Evolutionary conservation across 2,113 vertebrate genomes (phyloP), one percentile per base, ranked within the genome.

Genomic region (Trachemys scripta): DNA sequence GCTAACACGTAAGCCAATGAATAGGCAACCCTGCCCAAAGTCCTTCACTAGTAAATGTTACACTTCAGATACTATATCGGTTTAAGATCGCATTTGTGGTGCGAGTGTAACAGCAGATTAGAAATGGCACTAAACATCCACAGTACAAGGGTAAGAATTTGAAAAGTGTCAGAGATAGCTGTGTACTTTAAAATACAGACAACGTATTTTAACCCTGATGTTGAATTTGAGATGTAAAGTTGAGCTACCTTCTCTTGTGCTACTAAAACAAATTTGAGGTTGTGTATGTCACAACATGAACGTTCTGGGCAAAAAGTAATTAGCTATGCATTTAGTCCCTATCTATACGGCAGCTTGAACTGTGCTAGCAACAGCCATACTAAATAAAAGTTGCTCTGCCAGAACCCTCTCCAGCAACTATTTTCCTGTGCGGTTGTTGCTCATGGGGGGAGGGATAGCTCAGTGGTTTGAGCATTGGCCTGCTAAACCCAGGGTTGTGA

Each of bases 91-190:
- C 92, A 90, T 79, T 96, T 94, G 96, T 85, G 95, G 95, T 96
- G 96, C 94, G 95, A 97, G 50, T 91, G 95, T 97, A 97, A 97
- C 95, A 96, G 95, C 93, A 96, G 31, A 95, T 96, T 96, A 95
- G 92, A 97, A 96, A 96, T 97, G 97, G 96, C 90, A 94, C 97
- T 96, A 92, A 96, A 98, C 97, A 98, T 97, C 97, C 96, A 91
- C 31, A 91, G 14, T 45, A 31, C 90, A 91, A 90, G n/a, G 90
- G 82, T 45, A 93, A 53, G 47, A 95, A 72, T 80, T 90, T 35
- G 79, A 49, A 89, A 51, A 57, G 80, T 62, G 88, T 90, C 19
- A 12, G 27, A 84, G 54, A 47, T 5, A 88, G 3, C 54, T 76
- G 83, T 80, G 25, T 80, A 29, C 14, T 50, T 50, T 42, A 42